A percentile compares a stretch with the other conserved stretches of the same genome.
These are phyloP conservation scores for Stegastes partitus DNA, from an alignment of 2,113 vertebrate genomes.

Conservation along the genomic window DNA sequence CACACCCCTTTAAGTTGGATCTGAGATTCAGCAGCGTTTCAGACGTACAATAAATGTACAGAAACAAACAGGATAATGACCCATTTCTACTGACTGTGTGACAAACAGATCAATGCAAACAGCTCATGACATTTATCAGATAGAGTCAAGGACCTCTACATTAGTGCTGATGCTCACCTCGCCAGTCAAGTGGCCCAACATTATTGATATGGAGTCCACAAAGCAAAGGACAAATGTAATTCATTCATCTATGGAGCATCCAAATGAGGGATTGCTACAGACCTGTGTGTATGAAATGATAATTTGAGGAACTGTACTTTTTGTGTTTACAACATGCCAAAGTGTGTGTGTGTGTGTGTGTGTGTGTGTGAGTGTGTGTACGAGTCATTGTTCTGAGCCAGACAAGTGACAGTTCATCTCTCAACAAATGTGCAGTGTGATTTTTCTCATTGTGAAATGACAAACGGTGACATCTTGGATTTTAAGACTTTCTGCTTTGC, in stretches of 20 bases:
- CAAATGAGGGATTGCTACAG: constrained; percentile 14
- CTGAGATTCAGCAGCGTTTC: constrained; percentile 21
- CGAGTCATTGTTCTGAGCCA: constrained; percentile 10
- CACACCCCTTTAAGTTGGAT: constrained; percentile 8
- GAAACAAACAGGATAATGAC: constrained; percentile 45
- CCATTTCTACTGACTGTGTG: constrained; percentile 50
- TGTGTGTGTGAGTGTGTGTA: constrained; percentile 12
- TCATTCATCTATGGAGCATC: constrained; percentile 33
- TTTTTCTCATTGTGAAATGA: constrained; percentile 47
- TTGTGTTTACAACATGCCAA: constrained; percentile 26
- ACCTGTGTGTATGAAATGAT: constrained; percentile 18
- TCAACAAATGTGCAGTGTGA: constrained; percentile 15
- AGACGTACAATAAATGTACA: constrained; percentile 21
- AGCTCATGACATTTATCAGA: constrained; percentile 77
- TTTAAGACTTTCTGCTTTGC: constrained; percentile 15
- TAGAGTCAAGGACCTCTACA: constrained; percentile 72
- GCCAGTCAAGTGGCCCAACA: constrained; percentile 60
- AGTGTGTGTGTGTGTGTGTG: constrained; percentile 29
- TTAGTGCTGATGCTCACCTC: constrained; percentile 58
- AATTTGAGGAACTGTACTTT: constrained; percentile 16
- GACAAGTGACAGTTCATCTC: constrained; percentile 42
- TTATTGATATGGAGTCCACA: constrained; percentile 67
- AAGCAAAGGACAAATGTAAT: constrained; percentile 49
- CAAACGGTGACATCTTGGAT: constrained; percentile 35
- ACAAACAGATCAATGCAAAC: constrained; percentile 75